A percentile compares a stretch with the other conserved stretches of the same genome.
phyloP scores from a whole-genome alignment of 1,140 invertebrate species.

The Meteorus sp. region DNA sequence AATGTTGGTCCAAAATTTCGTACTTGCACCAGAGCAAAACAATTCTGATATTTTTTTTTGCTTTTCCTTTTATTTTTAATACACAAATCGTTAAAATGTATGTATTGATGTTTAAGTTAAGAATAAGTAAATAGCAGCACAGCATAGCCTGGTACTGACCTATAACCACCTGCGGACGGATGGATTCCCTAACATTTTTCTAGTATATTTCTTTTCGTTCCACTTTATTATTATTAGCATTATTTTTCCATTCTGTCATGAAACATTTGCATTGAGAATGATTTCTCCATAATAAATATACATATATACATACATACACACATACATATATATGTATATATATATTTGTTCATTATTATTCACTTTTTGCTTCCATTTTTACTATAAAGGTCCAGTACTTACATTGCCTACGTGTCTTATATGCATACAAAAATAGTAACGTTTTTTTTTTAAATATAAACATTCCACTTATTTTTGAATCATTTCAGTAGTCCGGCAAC shows the following conservation, averaged over 20 bases:
- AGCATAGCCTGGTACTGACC: slow-evolving; percentile 60
- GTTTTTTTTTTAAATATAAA: slow-evolving; percentile 22
- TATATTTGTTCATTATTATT: slow-evolving; percentile 18
- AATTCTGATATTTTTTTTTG: slow-evolving; percentile 34
- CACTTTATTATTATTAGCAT: slow-evolving; percentile 23
- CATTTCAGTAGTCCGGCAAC: slow-evolving; percentile 10
- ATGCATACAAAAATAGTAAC: slow-evolving; percentile 36
- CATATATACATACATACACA: no score
- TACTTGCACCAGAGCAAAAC: slow-evolving; percentile 10
- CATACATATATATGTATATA: slow-evolving; percentile 14
- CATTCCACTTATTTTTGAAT: slow-evolving; percentile 11
- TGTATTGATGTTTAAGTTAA: slow-evolving; percentile 33
- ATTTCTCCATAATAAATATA: slow-evolving; percentile 13
- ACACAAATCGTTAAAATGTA: slow-evolving; percentile 35
- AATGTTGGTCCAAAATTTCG: slow-evolving; percentile 21
- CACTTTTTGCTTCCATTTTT: slow-evolving; percentile 21
- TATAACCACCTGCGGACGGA: slow-evolving; percentile 59
- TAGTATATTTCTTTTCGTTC: slow-evolving; percentile 11
- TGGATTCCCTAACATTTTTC: slow-evolving; percentile 38
- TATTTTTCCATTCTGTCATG: slow-evolving; percentile 20
- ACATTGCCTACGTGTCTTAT: slow-evolving; percentile 28
- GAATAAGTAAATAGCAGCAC: slow-evolving; percentile 55
- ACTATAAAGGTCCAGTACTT: slow-evolving; percentile 28
- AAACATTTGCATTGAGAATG: neutral
- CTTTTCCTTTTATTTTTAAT: no score